Base-by-base conservation (phyloP, 2,797 vertebrate species). In the Kryptopterus vitreolus region DNA sequence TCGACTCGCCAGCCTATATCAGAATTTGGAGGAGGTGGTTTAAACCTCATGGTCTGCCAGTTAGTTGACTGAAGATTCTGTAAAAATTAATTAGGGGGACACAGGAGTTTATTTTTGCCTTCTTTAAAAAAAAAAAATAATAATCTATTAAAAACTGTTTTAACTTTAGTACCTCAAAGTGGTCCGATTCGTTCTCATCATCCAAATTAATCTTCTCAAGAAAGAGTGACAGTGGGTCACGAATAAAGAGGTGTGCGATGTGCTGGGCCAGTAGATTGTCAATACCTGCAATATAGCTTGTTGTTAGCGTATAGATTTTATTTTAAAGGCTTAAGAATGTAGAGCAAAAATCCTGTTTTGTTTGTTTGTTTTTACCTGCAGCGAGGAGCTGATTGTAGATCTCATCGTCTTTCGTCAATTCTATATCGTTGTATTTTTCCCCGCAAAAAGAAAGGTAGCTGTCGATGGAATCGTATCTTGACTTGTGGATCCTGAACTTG, bases 41-140 rank as follows among this genome's bases (percentile, higher is more conserved):
- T 99, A 87, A 99, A 99, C 88, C 98, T 95, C 98, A 99, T 99
- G 0, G 98, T 98, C 91, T 99, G 98, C 98, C 98, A 99, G 86
- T 99, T 99, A 86, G 98, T 99, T 29, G 98, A 99, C 85, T 99
- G 98, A 87, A 99, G 94, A 88, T 99, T 99, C 98, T 99, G 80
- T 20, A 90, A 26, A 53, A 38, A 13, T 58, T 31, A 53, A 8
- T 26, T n/a, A n/a, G n/a, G n/a, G n/a, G 15, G 9, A 70, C 43
- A 38, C 31, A 61, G 6, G 18, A 43, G 38, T 46, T 20, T 59
- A 7, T 53, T 16, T 38, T 46, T 33, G 15, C 10, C 6, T 26
- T 12, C 6, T 48, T 46, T 68, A 2, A 68, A 24, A 66, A 43
- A 20, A n/a, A n/a, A n/a, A n/a, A n/a, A n/a, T n/a, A n/a, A n/a